Evolutionary conservation across 92 coral and sea anemone genomes (phyloP).

Genomic region (Umimayanthus kanabou): DNA sequence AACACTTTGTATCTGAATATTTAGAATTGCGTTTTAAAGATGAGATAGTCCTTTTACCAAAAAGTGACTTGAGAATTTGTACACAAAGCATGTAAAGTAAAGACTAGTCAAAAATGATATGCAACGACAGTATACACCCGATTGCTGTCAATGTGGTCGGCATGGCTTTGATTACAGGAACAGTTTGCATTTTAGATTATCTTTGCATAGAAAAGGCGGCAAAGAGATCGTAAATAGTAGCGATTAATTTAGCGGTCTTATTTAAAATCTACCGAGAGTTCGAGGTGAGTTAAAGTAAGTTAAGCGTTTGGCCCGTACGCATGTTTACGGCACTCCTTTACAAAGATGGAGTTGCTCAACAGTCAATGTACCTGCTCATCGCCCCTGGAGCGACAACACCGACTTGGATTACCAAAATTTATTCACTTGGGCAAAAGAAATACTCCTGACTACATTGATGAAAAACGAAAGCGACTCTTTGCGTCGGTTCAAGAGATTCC

Average conservation of each 20-base stretch:
- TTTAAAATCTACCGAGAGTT: neutral
- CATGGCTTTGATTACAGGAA: conserved; percentile 28
- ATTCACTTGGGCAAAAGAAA: conserved; percentile 18
- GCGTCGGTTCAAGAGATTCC: conserved; percentile 10
- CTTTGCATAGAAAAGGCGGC: conserved; percentile 40
- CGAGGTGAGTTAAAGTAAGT: neutral
- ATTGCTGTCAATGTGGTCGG: conserved; percentile 42
- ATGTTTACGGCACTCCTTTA: neutral
- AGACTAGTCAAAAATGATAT: conserved; percentile 20
- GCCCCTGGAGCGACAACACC: conserved; percentile 5
- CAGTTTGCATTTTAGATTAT: conserved; percentile 48
- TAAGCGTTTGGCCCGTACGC: neutral
- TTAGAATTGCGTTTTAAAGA: neutral
- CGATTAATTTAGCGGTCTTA: conserved; percentile 26
- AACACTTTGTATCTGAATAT: neutral
- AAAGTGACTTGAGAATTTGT: neutral
- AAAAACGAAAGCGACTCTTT: neutral
- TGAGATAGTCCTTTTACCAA: neutral
- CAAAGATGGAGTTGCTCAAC: neutral
- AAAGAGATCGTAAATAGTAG: conserved; percentile 23
- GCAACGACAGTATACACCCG: conserved; percentile 7
- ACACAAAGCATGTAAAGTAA: conserved; percentile 18
- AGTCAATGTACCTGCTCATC: neutral
- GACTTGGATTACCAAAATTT: conserved; percentile 8
- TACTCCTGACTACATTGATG: neutral